Evolutionary conservation across 2,797 vertebrate species (phyloP), one percentile per base, ranked within the genome.

Genomic region (Anguilla anguilla): DNA sequence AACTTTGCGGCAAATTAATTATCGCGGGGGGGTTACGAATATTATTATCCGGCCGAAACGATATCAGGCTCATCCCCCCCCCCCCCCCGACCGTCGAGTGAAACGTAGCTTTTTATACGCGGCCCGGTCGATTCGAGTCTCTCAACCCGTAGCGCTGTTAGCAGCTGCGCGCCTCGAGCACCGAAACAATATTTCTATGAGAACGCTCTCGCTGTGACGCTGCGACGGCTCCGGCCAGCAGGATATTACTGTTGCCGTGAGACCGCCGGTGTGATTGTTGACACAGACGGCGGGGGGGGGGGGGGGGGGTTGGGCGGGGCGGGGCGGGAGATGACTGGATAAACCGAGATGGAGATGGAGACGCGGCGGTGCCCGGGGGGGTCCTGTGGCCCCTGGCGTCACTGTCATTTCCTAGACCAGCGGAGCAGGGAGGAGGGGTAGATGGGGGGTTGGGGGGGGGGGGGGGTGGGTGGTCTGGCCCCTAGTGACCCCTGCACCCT

Each of bases 361-460:
- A 61, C 59, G 15, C 59, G 5, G 11, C 57, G 25, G 67, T 19
- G 64, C 85, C 88, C 91, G 79, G 67, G 89, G 67, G 89, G 39
- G 39, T 92, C 92, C 94, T 93, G 94, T 91, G 91, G 94, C 94
- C 94, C 91, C 93, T 93, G 94, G 94, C 92, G 94, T 92, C 91
- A 86, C 91, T 93, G 94, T 95, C 93, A 96, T 96, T 96, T 96
- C 93, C 94, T 94, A 95, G 95, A 94, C 94, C 95, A 95, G 92
- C 94, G 93, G 94, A 96, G 94, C 94, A 93, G 35, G 84, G 51
- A 51, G 19, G 82, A 28, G 39, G 25, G 15, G 5, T 22, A 81
- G 17, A 10, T 10, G 51, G 5, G 10, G n/a, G 22, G 0, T n/a
- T n/a, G 39, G 39, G 39, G 0, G 39, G 39, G 3, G 39, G 39